These are phyloP conservation scores for Hyles vespertilio DNA, from an alignment of 1,140 invertebrate genomes.

Conservation along the genomic window DNA sequence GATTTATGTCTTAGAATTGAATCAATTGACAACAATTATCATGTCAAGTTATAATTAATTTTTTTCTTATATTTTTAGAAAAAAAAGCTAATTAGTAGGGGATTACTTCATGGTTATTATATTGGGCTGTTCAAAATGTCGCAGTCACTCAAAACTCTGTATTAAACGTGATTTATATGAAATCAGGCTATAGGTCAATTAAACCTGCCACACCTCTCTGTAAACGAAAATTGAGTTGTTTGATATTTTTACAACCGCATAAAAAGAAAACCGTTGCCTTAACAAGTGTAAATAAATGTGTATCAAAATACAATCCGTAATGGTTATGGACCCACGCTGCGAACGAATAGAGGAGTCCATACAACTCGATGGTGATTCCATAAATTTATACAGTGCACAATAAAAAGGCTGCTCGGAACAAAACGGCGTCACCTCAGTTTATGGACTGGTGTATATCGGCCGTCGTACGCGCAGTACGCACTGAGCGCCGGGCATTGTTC, in stretches of 20 bases:
- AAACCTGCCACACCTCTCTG: conserved; percentile 1
- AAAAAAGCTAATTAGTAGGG: too few relatives aligned
- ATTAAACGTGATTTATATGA: background rate
- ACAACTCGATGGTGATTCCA: conserved; percentile 72
- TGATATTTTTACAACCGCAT: conserved; percentile 10
- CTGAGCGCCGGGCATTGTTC: conserved; percentile 38
- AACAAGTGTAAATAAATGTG: conserved; percentile 50
- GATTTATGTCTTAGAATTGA: too few relatives aligned
- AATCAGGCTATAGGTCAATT: background rate
- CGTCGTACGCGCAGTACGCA: conserved; percentile 27
- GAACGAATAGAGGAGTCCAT: conserved; percentile 62
- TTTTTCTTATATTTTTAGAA: too few relatives aligned
- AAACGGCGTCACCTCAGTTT: conserved; percentile 61
- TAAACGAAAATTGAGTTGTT: conserved; percentile 7
- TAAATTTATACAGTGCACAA: conserved; percentile 73
- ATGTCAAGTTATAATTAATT: too few relatives aligned
- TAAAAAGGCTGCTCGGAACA: conserved; percentile 65
- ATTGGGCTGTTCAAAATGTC: too few relatives aligned
- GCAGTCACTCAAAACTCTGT: background rate
- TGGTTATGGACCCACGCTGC: conserved; percentile 62
- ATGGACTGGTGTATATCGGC: conserved; percentile 38
- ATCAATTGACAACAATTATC: too few relatives aligned
- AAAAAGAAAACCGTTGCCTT: conserved; percentile 18
- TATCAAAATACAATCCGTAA: conserved; percentile 63
- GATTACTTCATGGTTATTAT: too few relatives aligned